Percentiles rank a stretch among this genome's conserved stretches.
phyloP scores from a whole-genome alignment of 2,888 invertebrate genomes.

The Palloptera scutellata region DNA sequence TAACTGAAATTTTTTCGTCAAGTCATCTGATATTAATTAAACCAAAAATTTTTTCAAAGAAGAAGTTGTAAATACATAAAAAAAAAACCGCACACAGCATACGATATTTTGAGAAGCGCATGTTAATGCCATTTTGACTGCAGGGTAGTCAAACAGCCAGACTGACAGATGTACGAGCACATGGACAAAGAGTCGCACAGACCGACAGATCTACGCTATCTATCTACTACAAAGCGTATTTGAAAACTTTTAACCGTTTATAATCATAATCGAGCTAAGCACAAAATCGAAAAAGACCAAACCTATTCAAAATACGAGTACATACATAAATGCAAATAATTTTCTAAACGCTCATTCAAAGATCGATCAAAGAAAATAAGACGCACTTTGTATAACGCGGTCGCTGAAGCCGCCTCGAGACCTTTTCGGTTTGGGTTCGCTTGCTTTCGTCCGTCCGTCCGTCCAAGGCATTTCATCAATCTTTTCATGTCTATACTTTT shows the following conservation, averaged over 20 bases:
- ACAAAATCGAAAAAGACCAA: neutral
- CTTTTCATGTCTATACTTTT: slow-evolving; percentile 23
- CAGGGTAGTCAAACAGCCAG: neutral
- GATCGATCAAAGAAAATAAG: slow-evolving; percentile 4
- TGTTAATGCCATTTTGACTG: slow-evolving; percentile 4
- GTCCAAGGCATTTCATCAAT: slow-evolving; percentile 34
- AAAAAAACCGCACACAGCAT: neutral
- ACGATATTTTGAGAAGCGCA: neutral
- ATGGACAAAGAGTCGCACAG: too few relatives aligned
- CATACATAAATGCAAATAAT: slow-evolving; percentile 30
- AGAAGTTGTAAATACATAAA: neutral
- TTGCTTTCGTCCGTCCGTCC: neutral
- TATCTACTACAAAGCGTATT: slow-evolving; percentile 1
- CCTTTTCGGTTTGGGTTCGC: neutral
- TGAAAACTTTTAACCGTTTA: slow-evolving; percentile 21
- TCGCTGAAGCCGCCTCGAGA: neutral
- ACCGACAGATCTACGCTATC: too few relatives aligned
- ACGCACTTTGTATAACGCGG: neutral
- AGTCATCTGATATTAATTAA: slow-evolving; percentile 33
- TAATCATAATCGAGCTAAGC: slow-evolving; percentile 10
- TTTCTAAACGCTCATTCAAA: slow-evolving; percentile 23
- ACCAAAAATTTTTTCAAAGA: slow-evolving; percentile 19
- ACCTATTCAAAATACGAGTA: too few relatives aligned
- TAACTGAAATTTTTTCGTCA: slow-evolving; percentile 23
- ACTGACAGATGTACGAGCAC: too few relatives aligned